Percentiles rank a stretch among this genome's conserved stretches.
These are phyloP conservation scores for Agonum fuliginosum DNA, from an alignment of 2,888 invertebrate genomes.

Conservation along the genomic window DNA sequence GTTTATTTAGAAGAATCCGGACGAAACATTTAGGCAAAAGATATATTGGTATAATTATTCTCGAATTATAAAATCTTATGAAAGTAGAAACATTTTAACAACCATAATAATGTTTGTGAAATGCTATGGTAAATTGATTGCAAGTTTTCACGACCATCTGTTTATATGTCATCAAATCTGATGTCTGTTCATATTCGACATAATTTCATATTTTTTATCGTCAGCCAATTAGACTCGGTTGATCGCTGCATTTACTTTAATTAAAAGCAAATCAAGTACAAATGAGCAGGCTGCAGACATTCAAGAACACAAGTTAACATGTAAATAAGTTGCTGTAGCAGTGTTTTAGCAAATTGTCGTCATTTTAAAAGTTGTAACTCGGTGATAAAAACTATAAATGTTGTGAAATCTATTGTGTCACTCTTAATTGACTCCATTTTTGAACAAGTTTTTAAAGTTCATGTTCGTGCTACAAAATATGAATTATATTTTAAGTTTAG, in stretches of 20 bases:
- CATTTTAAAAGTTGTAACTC: not conserved
- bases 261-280: not conserved
- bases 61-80: no score
- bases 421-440: no score
- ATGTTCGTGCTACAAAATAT: no score
- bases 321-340: not conserved
- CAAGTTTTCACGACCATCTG: not conserved
- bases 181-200: not conserved
- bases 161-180: not conserved
- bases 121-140: not conserved
- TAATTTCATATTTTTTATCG: not conserved
- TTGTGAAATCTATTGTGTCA: no score
- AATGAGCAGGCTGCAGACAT: not conserved
- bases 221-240: constrained; percentile 2
- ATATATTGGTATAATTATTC: no score
- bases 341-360: not conserved
- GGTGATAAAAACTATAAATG: no score
- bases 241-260: not conserved
- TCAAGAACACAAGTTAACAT: not conserved
- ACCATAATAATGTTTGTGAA: not conserved
- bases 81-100: not conserved
- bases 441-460: no score
- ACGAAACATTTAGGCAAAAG: no score
- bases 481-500: no score
- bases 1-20: no score